These are phyloP conservation scores for Arizona elegans DNA, from an alignment of 2,113 vertebrate genomes.

Conservation along the genomic window DNA sequence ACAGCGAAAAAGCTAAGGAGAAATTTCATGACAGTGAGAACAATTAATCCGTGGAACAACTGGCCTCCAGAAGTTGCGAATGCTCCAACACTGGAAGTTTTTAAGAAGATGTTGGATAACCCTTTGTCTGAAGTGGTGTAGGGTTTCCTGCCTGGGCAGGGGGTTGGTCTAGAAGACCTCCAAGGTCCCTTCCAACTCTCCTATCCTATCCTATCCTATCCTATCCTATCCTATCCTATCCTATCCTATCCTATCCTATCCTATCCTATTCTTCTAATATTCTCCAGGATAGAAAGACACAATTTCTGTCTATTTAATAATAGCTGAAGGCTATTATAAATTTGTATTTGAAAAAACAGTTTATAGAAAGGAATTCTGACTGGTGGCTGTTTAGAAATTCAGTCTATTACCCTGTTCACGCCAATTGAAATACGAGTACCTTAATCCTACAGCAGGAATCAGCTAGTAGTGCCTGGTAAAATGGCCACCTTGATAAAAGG, in stretches of 20 bases:
- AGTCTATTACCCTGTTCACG: not conserved
- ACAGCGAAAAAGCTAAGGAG: not conserved
- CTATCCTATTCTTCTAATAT: not conserved
- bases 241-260: too few relatives aligned
- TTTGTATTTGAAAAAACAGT: not conserved
- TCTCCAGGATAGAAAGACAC: not conserved
- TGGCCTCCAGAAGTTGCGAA: too few relatives aligned
- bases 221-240: too few relatives aligned
- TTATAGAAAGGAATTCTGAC: not conserved
- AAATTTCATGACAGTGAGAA: too few relatives aligned
- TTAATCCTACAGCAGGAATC: not conserved
- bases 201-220: too few relatives aligned
- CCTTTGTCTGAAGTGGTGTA: too few relatives aligned
- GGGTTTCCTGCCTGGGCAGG: too few relatives aligned
- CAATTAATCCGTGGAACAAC: too few relatives aligned
- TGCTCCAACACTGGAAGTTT: too few relatives aligned
- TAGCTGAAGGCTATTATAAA: not conserved
- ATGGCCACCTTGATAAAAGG: not conserved
- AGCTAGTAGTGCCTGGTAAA: not conserved
- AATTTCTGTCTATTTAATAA: not conserved
- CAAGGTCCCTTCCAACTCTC: too few relatives aligned
- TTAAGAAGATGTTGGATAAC: too few relatives aligned
- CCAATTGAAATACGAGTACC: not conserved
- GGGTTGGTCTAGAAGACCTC: too few relatives aligned
- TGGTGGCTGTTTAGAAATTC: not conserved